A percentile compares a stretch with the other conserved stretches of the same genome.
Conservation (phyloP, 2,888 invertebrate species). For the Sinohyriopsis cumingii region DNA sequence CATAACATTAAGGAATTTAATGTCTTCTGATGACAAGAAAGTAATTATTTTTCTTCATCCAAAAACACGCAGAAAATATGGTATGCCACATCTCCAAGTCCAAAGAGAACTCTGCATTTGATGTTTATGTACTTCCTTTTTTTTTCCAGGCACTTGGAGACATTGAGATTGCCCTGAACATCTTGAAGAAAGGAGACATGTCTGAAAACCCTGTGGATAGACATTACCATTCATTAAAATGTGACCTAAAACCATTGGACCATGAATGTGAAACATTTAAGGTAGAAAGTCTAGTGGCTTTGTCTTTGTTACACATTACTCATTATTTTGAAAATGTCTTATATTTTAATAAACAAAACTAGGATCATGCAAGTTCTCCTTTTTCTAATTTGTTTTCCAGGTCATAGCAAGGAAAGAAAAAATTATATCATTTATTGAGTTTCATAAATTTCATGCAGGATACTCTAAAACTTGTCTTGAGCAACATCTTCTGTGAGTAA, state of each 20-base stretch:
- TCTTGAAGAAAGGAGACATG: constrained; percentile 67
- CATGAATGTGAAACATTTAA: constrained; percentile 64
- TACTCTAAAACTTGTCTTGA: too few relatives aligned
- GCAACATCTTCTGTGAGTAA: too few relatives aligned
- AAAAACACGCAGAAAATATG: not conserved
- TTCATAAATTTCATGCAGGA: too few relatives aligned
- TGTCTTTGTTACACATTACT: not conserved
- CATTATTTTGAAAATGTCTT: not conserved
- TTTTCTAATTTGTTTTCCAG: not conserved
- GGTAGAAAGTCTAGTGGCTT: constrained; percentile 49
- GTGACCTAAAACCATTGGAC: constrained; percentile 69
- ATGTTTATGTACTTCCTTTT: not conserved
- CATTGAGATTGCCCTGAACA: constrained; percentile 73
- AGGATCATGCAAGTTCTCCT: not conserved
- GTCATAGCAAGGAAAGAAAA: too few relatives aligned
- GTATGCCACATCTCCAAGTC: not conserved
- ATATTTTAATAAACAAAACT: not conserved
- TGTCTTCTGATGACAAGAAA: not conserved
- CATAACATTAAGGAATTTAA: not conserved
- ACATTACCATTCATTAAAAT: constrained; percentile 72
- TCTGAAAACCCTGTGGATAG: constrained; percentile 72
- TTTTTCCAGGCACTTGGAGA: constrained; percentile 70
- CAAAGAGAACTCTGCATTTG: not conserved
- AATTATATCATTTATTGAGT: too few relatives aligned
- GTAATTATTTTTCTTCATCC: not conserved